Percentiles rank a stretch among this genome's conserved stretches.
These are phyloP conservation scores for Limnephilus auricula DNA, from an alignment of 2,888 invertebrate species.

Conservation along the genomic window DNA sequence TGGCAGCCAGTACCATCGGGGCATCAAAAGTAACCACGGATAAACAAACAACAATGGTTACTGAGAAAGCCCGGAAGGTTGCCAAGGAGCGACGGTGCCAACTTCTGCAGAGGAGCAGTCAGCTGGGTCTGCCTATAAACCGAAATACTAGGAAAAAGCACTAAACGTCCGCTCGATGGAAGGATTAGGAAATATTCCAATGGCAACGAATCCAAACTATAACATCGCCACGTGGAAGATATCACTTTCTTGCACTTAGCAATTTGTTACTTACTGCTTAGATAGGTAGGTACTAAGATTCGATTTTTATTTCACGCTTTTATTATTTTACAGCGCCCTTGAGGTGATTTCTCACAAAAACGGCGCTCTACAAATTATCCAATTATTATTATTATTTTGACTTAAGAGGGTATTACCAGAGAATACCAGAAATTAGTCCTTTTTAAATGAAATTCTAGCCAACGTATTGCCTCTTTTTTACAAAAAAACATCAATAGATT, in stretches of 20 bases:
- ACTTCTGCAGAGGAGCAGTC: background rate
- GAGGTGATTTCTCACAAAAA: no score
- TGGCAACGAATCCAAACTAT: conserved; percentile 25
- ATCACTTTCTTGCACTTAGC: background rate
- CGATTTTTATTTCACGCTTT: no score
- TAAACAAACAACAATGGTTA: conserved; percentile 30
- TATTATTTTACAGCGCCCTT: no score
- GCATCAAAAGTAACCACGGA: conserved; percentile 30
- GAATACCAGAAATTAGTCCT: no score
- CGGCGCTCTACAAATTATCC: no score
- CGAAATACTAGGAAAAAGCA: conserved; percentile 35
- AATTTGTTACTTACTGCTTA: no score
- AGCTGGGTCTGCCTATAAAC: background rate
- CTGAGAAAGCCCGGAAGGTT: conserved; percentile 20
- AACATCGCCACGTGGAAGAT: background rate
- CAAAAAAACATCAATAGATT: no score
- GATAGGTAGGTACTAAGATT: background rate
- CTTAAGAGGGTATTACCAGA: no score
- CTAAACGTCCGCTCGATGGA: conserved; percentile 36
- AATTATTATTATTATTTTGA: no score
- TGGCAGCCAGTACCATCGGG: conserved; percentile 15
- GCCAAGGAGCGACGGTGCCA: conserved; percentile 10
- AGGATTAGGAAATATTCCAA: conserved; percentile 33
- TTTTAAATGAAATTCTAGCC: no score
- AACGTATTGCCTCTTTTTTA: no score